Base-by-base conservation (phyloP, 2,888 invertebrate species). In the Drosophila robusta region DNA sequence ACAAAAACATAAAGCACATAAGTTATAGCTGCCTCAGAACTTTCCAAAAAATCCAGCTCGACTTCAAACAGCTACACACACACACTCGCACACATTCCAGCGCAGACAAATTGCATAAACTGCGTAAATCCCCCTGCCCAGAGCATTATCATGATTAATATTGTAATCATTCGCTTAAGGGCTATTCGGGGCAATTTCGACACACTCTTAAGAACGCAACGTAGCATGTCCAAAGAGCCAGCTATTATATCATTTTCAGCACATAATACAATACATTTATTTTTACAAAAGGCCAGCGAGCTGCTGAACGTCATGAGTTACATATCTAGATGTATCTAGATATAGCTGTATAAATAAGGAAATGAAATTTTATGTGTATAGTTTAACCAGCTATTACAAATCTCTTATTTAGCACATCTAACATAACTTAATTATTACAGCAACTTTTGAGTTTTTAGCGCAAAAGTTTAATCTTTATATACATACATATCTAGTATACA, bases 261-360 rank as follows among this genome's bases (percentile, higher is more conserved):
- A 79, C 77, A 85, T 82, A 77, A 85, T 78, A 80, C 70, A 64
- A 88, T 83, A 80, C 88, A 79, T 88, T 86, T 68, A 62, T 60
- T 74, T 64, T 77, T 79, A 82, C 81, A 74, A 38, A 63, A 58
- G 52, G 61, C 12, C 45, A 47, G 14, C 38, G 34, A 42, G 18
- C 16, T 39, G 63, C 65, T 70, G 73, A 44, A 12, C 65, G 67
- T 76, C 70, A 73, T 51, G 22, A 69, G 66, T 66, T 72, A 45
- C 56, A 52, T 46, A 57, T 24, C 29, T 34, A 47, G 26, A 57
- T 70, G 46, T 58, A 55, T 70, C 22, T 73, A 47, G 26, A 52
- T 63, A 52, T 9, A 62, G 14, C 49, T 26, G 34, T 29, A 22
- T 26, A 42, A 29, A 49, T 62, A 36, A 22, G 14, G 32, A 26